A percentile compares a stretch with the other conserved stretches of the same genome.
Conservation (phyloP, 2,797 vertebrate genomes). For the Buceros bicornis region DNA sequence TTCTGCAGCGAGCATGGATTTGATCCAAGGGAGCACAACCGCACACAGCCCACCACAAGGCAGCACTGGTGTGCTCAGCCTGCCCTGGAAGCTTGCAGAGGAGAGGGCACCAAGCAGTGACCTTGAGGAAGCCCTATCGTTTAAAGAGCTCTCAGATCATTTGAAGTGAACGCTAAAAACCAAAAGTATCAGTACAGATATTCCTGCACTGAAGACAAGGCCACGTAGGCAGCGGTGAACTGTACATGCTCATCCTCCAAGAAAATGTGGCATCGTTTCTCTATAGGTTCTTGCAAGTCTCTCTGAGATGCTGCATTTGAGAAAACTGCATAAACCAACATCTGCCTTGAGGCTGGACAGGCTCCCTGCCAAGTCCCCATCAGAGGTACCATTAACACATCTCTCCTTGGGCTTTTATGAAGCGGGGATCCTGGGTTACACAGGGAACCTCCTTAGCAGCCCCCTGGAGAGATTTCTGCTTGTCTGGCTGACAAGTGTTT, state of each 20-base stretch:
- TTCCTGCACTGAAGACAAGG: background rate
- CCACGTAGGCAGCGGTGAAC: background rate
- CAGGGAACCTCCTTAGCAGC: background rate
- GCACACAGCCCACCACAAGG: background rate
- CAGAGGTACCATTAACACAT: background rate
- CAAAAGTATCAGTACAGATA: background rate
- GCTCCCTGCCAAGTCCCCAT: background rate
- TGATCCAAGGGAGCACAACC: background rate
- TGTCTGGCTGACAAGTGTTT: background rate
- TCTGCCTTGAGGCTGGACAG: background rate
- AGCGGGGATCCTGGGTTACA: background rate
- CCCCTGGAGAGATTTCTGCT: background rate
- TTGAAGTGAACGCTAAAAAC: background rate
- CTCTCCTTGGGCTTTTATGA: background rate
- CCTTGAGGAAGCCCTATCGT: background rate
- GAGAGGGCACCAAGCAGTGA: background rate
- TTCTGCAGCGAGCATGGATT: background rate
- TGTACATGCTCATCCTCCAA: background rate
- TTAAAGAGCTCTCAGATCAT: background rate
- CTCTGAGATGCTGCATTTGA: background rate
- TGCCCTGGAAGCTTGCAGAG: background rate
- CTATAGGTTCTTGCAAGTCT: background rate
- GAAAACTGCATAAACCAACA: background rate
- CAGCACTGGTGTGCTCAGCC: background rate
- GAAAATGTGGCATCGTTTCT: background rate